A percentile compares a stretch with the other conserved stretches of the same genome.
Conservation (phyloP, 92 coral and sea anemone species). For the Pocillopora grandis region DNA sequence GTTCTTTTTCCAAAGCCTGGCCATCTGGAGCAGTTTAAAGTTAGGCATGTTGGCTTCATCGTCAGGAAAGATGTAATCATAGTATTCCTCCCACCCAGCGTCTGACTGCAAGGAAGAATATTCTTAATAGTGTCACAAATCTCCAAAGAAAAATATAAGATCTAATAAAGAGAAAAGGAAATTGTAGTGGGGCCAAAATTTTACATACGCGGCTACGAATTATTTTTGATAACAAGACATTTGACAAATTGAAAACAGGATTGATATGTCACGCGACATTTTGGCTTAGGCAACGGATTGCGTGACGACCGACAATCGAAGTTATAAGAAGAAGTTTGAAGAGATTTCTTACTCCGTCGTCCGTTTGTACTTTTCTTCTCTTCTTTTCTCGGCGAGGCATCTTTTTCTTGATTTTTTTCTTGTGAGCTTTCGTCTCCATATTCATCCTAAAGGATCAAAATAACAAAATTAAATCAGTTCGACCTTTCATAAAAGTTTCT, state of each 20-base stretch:
- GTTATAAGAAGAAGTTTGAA: no score
- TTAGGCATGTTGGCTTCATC: constrained; percentile 92
- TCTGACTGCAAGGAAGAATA: constrained; percentile 70
- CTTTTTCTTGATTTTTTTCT: constrained; percentile 74
- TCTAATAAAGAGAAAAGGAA: no score
- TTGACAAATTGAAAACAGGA: no score
- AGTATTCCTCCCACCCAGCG: constrained; percentile 97
- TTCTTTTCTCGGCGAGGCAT: constrained; percentile 96
- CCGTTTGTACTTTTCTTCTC: constrained; percentile 89
- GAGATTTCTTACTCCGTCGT: constrained; percentile 81
- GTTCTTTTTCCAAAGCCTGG: constrained; percentile 92
- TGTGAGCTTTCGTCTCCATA: constrained; percentile 73
- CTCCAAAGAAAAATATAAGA: no score
- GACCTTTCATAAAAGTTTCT: neutral
- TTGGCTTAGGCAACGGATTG: no score
- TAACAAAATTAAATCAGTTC: neutral
- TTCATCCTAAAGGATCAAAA: constrained; percentile 55
- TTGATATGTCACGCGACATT: neutral
- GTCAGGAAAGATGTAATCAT: constrained; percentile 97
- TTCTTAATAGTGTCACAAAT: neutral
- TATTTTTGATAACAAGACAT: no score
- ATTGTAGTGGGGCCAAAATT: no score
- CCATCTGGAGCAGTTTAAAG: constrained; percentile 97
- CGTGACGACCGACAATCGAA: neutral
- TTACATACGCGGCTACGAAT: no score